Conservation (phyloP, 2,113 vertebrate species). For the Crypturellus undulatus region DNA sequence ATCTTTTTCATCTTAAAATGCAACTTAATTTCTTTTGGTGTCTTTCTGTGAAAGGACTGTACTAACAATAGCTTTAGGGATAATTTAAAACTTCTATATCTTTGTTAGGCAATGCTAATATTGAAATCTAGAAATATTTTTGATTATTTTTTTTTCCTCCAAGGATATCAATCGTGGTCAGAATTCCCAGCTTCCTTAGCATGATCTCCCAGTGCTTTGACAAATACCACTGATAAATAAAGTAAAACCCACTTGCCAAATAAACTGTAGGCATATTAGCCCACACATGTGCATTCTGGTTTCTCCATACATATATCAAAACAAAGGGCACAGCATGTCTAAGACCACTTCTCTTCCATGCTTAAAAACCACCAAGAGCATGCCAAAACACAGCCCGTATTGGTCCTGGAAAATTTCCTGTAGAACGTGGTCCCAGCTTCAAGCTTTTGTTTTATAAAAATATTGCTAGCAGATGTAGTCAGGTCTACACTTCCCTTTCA, state of each 20-base stretch:
- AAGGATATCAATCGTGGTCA: neutral
- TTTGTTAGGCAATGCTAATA: neutral
- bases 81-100: neutral
- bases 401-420: neutral
- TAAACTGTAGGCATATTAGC: neutral
- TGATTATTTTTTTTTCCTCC: neutral
- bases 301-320: neutral
- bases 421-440: neutral
- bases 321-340: neutral
- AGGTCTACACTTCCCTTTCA: neutral
- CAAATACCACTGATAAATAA: neutral
- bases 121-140: neutral
- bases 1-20: neutral
- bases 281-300: fast-evolving
- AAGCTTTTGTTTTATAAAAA: neutral
- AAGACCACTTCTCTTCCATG: neutral
- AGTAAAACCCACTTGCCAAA: neutral
- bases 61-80: neutral
- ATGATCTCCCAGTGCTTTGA: neutral
- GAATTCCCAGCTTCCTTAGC: neutral
- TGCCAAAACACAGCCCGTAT: neutral
- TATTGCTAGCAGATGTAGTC: neutral
- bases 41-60: neutral
- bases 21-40: neutral
- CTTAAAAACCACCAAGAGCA: neutral